Percentiles rank a stretch among this genome's conserved stretches.
These are phyloP conservation scores for Thermophis baileyi DNA, from an alignment of 2,113 vertebrate species.

Conservation along the genomic window DNA sequence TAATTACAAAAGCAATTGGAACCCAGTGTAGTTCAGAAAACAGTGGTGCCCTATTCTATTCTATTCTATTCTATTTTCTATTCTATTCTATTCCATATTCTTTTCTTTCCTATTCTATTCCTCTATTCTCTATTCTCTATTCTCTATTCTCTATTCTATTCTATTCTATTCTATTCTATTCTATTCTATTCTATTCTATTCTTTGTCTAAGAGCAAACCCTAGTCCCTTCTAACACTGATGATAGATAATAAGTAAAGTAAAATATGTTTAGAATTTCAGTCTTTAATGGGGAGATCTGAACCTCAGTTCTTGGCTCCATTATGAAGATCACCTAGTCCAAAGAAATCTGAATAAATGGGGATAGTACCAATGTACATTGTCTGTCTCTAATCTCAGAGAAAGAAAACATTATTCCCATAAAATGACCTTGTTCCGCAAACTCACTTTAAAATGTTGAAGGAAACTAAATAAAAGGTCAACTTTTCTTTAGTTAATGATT, in stretches of 20 bases:
- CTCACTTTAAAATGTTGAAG: neutral
- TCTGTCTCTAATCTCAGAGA: neutral
- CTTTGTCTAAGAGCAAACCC: no score
- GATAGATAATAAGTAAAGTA: no score
- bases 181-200: no score
- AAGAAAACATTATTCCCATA: neutral
- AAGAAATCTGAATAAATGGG: neutral
- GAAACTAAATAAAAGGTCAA: neutral
- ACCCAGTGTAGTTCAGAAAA: neutral
- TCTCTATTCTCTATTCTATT: no score
- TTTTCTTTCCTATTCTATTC: no score
- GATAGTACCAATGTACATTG: neutral
- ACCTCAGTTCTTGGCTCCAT: neutral
- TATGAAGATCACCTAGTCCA: neutral
- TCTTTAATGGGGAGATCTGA: neutral
- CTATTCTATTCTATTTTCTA: no score
- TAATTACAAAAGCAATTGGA: neutral
- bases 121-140: no score
- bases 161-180: no score
- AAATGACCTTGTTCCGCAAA: neutral
- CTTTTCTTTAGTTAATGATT: neutral
- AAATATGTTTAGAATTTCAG: neutral
- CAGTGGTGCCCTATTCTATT: neutral
- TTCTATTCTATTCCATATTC: no score
- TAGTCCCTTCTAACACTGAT: neutral